Percentiles rank a stretch among this genome's conserved stretches.
phyloP scores from a whole-genome alignment of 2,888 invertebrate species.

The Catonia carolina region DNA sequence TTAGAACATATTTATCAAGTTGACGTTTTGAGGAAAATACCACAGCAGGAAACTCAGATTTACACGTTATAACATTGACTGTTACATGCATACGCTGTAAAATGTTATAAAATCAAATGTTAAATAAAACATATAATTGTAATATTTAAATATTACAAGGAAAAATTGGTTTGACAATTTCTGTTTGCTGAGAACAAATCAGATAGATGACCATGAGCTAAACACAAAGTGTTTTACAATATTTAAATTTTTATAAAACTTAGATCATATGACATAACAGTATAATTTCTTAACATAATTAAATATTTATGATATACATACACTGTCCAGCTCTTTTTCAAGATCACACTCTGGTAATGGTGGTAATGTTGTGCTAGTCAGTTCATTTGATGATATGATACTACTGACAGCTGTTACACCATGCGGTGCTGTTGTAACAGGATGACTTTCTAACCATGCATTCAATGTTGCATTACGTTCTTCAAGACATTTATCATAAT shows the following conservation, averaged over 20 bases:
- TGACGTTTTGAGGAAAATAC: too few relatives aligned
- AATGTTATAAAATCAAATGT: too few relatives aligned
- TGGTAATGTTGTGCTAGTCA: slow-evolving; percentile 46
- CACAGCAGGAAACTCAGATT: too few relatives aligned
- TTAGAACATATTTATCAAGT: too few relatives aligned
- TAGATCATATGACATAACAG: not conserved
- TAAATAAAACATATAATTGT: too few relatives aligned
- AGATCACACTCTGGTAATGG: slow-evolving; percentile 70
- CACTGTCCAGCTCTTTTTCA: slow-evolving; percentile 80
- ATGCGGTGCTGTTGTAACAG: slow-evolving; percentile 16
- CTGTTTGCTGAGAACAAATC: not conserved
- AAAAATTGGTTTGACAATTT: too few relatives aligned
- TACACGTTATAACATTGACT: too few relatives aligned
- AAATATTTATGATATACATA: too few relatives aligned
- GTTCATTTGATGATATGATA: not conserved
- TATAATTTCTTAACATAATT: not conserved
- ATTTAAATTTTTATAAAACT: not conserved
- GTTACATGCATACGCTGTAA: too few relatives aligned
- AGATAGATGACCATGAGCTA: not conserved
- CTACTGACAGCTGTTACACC: slow-evolving; percentile 10
- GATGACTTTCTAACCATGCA: slow-evolving; percentile 8
- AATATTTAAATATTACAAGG: not conserved
- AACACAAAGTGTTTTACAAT: not conserved
- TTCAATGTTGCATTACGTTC: slow-evolving; percentile 41
- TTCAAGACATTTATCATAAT: slow-evolving; percentile 67